These are phyloP conservation scores for Neodiprion lecontei DNA, from an alignment of 1,140 invertebrate genomes.

Conservation along the genomic window DNA sequence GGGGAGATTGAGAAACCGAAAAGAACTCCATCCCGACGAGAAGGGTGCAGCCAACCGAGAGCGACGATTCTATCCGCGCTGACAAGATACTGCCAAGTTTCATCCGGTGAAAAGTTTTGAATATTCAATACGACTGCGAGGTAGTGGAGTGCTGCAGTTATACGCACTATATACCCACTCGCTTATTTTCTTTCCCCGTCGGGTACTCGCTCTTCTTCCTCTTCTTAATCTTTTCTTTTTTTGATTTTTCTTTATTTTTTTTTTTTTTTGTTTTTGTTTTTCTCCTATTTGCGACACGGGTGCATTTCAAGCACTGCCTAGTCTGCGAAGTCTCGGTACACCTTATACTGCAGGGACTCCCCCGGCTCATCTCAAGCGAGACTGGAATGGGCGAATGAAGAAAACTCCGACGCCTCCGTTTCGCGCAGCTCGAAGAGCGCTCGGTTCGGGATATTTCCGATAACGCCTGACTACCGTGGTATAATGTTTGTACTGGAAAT, in stretches of 20 bases:
- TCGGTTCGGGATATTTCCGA: too few relatives aligned
- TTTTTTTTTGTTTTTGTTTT: too few relatives aligned
- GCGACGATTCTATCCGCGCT: not conserved
- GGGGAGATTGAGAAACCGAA: not conserved
- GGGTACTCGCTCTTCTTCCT: not conserved
- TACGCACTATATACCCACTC: not conserved
- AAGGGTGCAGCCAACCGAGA: not conserved
- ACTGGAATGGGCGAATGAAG: not conserved
- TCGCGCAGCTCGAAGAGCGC: too few relatives aligned
- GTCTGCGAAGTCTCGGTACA: not conserved
- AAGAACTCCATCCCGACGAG: not conserved
- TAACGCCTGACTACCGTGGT: too few relatives aligned
- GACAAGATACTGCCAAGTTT: slow-evolving; percentile 12
- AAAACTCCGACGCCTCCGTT: too few relatives aligned
- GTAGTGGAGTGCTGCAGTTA: not conserved
- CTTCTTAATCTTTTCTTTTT: not conserved
- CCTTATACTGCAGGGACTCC: too few relatives aligned
- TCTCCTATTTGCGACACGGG: not conserved
- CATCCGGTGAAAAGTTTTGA: slow-evolving; percentile 10
- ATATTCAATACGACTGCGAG: slow-evolving; percentile 10
- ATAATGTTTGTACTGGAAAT: too few relatives aligned
- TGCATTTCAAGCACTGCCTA: not conserved
- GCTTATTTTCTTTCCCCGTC: not conserved
- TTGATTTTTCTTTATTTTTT: too few relatives aligned
- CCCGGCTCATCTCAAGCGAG: not conserved